Base-by-base conservation (phyloP, 2,113 vertebrate species). In the Pelecanoides urinatrix region DNA sequence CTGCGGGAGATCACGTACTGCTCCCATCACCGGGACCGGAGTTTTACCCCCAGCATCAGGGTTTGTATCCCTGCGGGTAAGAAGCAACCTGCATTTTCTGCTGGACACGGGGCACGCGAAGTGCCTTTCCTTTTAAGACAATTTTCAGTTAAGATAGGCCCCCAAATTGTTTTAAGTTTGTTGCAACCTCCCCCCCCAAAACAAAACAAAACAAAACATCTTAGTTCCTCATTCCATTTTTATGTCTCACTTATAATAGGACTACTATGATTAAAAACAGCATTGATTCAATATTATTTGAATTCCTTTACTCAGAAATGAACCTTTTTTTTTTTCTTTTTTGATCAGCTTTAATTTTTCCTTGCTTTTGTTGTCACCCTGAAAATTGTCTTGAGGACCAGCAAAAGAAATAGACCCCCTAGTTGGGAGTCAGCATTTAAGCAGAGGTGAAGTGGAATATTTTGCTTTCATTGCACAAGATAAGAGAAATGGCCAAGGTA, bases 91-190 rank as follows among this genome's bases (percentile, higher is more conserved):
- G 38, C 27, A 7, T 20, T 18, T 53, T 25, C 50, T 6, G 18
- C 36, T 45, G 56, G 59, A 10, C 34, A 8, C 4, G 6, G 14
- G 6, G 25, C 1, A 0, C 49, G 18, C 4, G 6, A 38, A 50
- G 11, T 5, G 1, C 42, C 47, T 26, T 36, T 29, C 29, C 26
- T 90, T 75, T 26, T 7, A 50, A 38, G 20, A 5, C 10, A 3
- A 1, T 30, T 81, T 74, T 45, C 44, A 52, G 29, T 34, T 13
- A 59, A 47, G 20, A 45, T 13, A 50, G 32, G 22, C 11, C 21
- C 10, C 14, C 27, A 42, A 23, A 27, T 29, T 23, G 20, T 32
- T 61, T 4, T 6, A 66, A 32, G 25, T 32, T 61, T 52, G 16
- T 84, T 49, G 68, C 72, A 77, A 21, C 11, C 22, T 68, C 12